Percentiles rank a stretch among this genome's conserved stretches.
phyloP scores from a whole-genome alignment of 2,113 vertebrate genomes.

The Cynopterus brachyotis region DNA sequence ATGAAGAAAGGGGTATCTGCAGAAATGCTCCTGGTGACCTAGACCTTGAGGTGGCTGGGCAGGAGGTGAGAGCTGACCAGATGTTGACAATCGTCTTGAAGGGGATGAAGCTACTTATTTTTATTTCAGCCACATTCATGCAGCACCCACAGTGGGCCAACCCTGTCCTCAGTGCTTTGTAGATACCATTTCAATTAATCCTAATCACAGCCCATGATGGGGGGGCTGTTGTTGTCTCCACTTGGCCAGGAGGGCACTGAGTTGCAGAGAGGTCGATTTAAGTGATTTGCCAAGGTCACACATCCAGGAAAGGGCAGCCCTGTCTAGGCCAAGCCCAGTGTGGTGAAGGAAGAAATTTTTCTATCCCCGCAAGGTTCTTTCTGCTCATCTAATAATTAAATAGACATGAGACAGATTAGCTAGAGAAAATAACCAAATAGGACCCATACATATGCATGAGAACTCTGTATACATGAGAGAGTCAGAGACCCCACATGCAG shows the following conservation, averaged over 20 bases:
- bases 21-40: background rate
- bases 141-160: background rate
- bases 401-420: background rate
- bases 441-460: background rate
- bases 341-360: background rate
- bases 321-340: background rate
- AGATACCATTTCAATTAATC: too few species aligned
- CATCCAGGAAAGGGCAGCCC: background rate
- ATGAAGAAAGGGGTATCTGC: rapidly evolving
- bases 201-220: background rate
- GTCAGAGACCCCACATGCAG: too few species aligned
- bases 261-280: background rate
- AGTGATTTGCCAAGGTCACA: background rate
- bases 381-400: background rate
- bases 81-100: background rate
- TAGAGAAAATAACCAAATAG: background rate
- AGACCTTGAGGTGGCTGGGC: background rate
- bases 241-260: background rate
- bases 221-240: rapidly evolving
- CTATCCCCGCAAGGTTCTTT: background rate
- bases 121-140: background rate
- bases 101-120: background rate
- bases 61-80: background rate
- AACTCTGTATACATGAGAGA: background rate
- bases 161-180: background rate